Base-by-base conservation (phyloP, 2,797 vertebrate species). In the Lepus oiostolus region DNA sequence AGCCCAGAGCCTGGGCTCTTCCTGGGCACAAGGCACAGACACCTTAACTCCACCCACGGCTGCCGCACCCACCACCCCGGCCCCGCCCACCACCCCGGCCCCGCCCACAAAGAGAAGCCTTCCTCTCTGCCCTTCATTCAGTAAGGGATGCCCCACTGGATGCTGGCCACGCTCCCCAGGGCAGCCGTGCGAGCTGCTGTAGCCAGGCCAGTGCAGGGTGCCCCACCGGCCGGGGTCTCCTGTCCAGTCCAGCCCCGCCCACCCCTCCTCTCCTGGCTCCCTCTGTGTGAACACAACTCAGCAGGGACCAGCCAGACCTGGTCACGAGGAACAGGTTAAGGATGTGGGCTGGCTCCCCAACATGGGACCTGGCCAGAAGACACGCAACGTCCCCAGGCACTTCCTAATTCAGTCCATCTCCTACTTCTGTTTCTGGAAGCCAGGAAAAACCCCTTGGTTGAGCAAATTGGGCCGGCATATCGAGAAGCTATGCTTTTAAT, bases 351-450 rank as follows among this genome's bases (percentile, higher is more conserved):
- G 42, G 21, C n/a, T 21, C 35, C 3, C 54, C 54, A 58, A 58
- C 54, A 58, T 58, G 42, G 42, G 5, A 47, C 71, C 47, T 19
- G 0, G 16, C 32, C 50, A 86, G 88, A 71, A 76, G 72, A 19
- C 67, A 2, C 0, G 3, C 16, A 11, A 7, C 60, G 30, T 38
- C n/a, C 9, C 3, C 4, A 74, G 71, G 35, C 35, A 96, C 96
- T 97, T 98, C 96, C 97, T 96, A 96, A 77, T 97, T 90, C 91
- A 88, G 93, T 67, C 35, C 13, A 63, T 91, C 96, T 98, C 93
- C 97, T 96, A 94, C 92, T 97, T 97, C 96, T 96, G 68, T 91
- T 97, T 98, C 97, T 96, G 82, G 91, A 95, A 95, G 93, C 74
- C 70, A 87, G 76, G 85, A 87, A 60, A 42, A 72, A 6, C 0